These are phyloP conservation scores for Cepphus grylle DNA, from an alignment of 2,113 vertebrate genomes.

Conservation along the genomic window DNA sequence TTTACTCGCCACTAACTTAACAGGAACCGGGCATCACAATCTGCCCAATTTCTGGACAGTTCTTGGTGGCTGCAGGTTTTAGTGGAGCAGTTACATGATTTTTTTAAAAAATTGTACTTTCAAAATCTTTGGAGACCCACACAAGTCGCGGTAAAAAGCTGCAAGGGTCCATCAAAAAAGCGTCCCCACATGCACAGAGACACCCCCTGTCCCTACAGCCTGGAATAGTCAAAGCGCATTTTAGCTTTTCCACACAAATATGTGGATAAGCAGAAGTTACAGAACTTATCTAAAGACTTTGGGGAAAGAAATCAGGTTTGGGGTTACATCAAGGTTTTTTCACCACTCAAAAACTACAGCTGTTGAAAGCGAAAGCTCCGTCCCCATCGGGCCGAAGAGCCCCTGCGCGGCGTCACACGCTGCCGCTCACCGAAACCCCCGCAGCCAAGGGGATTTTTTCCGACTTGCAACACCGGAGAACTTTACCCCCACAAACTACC, in stretches of 20 bases:
- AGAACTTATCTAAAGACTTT: neutral
- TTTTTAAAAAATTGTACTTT: accelerated
- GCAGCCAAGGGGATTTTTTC: neutral
- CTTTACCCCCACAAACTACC: neutral
- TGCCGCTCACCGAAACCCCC: neutral
- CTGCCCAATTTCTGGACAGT: neutral
- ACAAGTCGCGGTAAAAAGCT: neutral
- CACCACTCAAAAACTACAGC: neutral
- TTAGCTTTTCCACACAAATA: neutral
- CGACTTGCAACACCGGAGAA: neutral
- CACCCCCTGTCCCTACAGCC: neutral
- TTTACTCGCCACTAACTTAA: neutral
- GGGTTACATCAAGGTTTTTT: neutral
- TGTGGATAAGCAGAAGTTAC: neutral
- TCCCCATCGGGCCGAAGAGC: accelerated
- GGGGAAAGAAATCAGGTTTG: neutral
- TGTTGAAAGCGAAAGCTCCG: neutral
- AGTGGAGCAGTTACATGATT: neutral
- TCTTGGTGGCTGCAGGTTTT: neutral
- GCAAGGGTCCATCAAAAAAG: neutral
- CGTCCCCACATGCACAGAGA: accelerated
- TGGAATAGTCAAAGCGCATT: accelerated
- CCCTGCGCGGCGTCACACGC: neutral
- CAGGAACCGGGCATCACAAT: neutral
- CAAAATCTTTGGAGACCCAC: neutral